Percentiles rank a stretch among this genome's conserved stretches.
These are phyloP conservation scores for Arctia plantaginis DNA, from an alignment of 2,888 invertebrate genomes.

Conservation along the genomic window DNA sequence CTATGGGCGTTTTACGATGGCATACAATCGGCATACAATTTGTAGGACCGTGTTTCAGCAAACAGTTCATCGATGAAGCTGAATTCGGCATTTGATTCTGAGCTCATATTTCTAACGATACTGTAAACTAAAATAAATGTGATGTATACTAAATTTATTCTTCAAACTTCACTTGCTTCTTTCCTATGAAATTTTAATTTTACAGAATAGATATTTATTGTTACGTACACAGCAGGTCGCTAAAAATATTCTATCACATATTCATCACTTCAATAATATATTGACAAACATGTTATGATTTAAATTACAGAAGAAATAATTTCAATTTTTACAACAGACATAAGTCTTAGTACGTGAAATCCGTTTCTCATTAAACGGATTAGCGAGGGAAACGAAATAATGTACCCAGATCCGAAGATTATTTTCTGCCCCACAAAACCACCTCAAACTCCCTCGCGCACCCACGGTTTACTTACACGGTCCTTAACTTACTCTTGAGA, in stretches of 20 bases:
- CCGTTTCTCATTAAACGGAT: neutral
- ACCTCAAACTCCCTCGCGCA: neutral
- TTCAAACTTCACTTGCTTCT: too few species aligned
- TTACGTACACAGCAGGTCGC: neutral
- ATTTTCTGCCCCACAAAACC: too few species aligned
- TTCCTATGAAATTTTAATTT: neutral
- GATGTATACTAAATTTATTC: too few species aligned
- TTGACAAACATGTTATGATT: neutral
- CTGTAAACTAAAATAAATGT: too few species aligned
- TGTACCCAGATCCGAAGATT: neutral
- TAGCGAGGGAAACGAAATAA: neutral
- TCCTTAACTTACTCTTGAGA: neutral
- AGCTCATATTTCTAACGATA: too few species aligned
- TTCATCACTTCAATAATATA: neutral
- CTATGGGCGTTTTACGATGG: too few species aligned
- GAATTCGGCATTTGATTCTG: too few species aligned
- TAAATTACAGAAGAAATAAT: neutral
- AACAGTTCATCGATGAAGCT: too few species aligned
- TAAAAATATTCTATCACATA: neutral
- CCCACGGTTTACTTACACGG: neutral
- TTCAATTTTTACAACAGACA: neutral
- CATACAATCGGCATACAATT: too few species aligned
- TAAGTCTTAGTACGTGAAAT: neutral
- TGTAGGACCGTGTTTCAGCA: too few species aligned
- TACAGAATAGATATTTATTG: neutral